Percentiles rank a stretch among this genome's conserved stretches.
Conservation (phyloP, 2,113 vertebrate species). For the Pristiophorus japonicus region DNA sequence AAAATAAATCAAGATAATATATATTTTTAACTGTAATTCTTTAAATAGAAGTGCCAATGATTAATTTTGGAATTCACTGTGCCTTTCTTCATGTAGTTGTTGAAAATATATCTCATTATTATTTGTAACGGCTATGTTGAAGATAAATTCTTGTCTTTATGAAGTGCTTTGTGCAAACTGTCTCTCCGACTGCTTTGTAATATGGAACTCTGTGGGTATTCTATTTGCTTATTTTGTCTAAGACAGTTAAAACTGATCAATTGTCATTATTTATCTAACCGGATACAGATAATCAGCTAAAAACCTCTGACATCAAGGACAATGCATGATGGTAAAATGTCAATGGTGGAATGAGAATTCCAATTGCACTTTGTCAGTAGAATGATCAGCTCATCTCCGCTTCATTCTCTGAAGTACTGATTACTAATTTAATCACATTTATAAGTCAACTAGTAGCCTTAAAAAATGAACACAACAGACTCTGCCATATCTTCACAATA, state of each 20-base stretch:
- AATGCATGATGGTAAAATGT: constrained; percentile 28
- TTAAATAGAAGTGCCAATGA: background rate
- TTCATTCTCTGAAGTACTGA: background rate
- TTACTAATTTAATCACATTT: constrained; percentile 26
- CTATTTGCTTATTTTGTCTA: constrained; percentile 17
- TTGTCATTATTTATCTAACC: constrained; percentile 37
- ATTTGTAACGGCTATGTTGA: background rate
- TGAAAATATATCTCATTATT: background rate
- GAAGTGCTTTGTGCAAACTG: background rate
- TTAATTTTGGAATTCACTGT: background rate
- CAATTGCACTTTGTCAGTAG: constrained; percentile 33
- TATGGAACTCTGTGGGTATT: background rate
- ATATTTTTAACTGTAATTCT: background rate
- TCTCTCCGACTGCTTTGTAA: background rate
- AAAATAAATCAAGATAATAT: background rate
- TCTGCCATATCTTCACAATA: background rate
- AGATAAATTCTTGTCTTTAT: background rate
- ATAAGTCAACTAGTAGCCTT: background rate
- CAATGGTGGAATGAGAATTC: constrained; percentile 34
- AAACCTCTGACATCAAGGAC: constrained; percentile 20
- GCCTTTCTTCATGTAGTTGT: background rate
- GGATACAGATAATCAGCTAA: constrained; percentile 33
- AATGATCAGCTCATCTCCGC: constrained; percentile 8
- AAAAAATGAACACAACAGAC: background rate
- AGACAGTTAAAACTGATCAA: constrained; percentile 35